Evolutionary conservation across 2,888 invertebrate species (phyloP).

Genomic region (Lacanobia oleracea): DNA sequence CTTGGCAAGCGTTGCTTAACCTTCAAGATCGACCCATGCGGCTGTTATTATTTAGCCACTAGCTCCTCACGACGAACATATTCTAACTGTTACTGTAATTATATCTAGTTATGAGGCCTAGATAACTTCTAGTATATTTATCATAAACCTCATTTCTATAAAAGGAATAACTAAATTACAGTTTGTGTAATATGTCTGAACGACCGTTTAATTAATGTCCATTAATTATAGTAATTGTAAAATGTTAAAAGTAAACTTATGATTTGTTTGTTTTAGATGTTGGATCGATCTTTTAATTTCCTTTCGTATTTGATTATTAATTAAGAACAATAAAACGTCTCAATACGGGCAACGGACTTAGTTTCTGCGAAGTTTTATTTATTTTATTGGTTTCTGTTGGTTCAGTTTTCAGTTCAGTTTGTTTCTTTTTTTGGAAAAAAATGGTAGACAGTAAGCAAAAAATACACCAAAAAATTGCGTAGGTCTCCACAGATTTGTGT

Average conservation of each 20-base stretch:
- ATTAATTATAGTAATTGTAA: constrained; percentile 38
- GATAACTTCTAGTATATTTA: constrained; percentile 42
- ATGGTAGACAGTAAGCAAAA: too few species aligned
- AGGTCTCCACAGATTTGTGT: too few species aligned
- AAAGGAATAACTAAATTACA: constrained; percentile 50
- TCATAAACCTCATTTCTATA: constrained; percentile 46
- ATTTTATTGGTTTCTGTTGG: not conserved
- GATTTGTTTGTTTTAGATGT: constrained; percentile 34
- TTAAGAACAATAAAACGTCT: not conserved
- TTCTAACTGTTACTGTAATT: not conserved
- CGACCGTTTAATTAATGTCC: constrained; percentile 29
- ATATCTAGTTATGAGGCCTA: constrained; percentile 36
- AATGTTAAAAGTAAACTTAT: constrained; percentile 37
- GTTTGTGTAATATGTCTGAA: constrained; percentile 29
- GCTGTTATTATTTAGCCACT: too few species aligned
- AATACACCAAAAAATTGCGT: too few species aligned
- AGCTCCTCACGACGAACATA: too few species aligned
- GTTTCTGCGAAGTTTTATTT: not conserved
- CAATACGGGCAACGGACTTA: not conserved
- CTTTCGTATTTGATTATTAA: constrained; percentile 29
- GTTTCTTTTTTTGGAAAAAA: too few species aligned
- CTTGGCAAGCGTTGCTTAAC: too few species aligned
- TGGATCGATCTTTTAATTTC: constrained; percentile 8
- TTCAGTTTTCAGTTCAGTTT: not conserved
- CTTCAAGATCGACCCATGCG: too few species aligned